Evolutionary conservation across 2,113 vertebrate genomes (phyloP), one percentile per base, ranked within the genome.

Genomic region (Meriones unguiculatus): DNA sequence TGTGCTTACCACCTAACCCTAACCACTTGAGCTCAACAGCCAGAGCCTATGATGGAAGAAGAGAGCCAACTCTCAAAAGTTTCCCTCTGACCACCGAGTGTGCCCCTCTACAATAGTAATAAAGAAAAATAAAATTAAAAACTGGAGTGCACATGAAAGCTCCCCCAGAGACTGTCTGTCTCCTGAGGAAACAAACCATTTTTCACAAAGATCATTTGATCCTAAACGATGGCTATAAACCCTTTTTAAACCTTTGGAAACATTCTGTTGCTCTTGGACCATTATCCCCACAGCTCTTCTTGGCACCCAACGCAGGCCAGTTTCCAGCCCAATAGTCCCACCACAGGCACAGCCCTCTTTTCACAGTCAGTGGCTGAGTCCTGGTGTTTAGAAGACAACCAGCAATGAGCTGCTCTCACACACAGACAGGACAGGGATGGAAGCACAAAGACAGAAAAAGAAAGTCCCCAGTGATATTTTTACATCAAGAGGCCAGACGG

Each of bases 311-410:
- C 70, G n/a, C 17, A 12, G 5, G 38, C 24, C 6, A 0, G 14
- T 92, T 70, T 92, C 62, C 80, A 76, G 35, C 7, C 62, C 41
- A 52, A 9, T 14, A 13, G 88, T 57, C 70, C 28, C 9, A 15
- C 14, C 10, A 22, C 32, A 62, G 50, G 32, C 5, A 50, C 62
- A n/a, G 59, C 57, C 3, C 25, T 85, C 64, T 24, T 2, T 62
- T 35, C 24, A 18, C 15, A n/a, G 38, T 0, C 17, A 24, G 50
- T 1, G 50, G 18, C 70, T 76, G 2, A 2, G 20, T n/a, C 62
- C 73, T 4, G 5, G 24, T 0, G 0, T 57, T 52, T 24, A 1
- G 35, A 32, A n/a, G 59, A 62, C 54, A 41, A 2, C 14, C 15
- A 2, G 78, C 28, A 35, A 54, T 0, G 1, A 81, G 22, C 32